A percentile compares a stretch with the other conserved stretches of the same genome.
Evolutionary conservation across 1,140 invertebrate species (phyloP).

Genomic region (Augochlora pura): DNA sequence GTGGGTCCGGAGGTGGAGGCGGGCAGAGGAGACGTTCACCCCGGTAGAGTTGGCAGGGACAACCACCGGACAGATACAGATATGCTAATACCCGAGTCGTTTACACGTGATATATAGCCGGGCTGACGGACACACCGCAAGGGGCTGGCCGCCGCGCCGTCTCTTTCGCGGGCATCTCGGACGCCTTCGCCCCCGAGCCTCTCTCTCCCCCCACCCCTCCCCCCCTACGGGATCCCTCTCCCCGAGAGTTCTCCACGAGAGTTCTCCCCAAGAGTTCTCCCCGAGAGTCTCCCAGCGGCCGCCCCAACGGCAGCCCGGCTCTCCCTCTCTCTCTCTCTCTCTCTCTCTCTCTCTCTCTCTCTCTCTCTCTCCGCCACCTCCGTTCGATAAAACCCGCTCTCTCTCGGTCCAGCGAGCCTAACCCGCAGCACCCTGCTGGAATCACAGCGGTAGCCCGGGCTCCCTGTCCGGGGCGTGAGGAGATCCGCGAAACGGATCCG

Average conservation of each 20-base stretch:
- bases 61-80: conserved; percentile 72
- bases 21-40: conserved; percentile 61
- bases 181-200: conserved; percentile 20
- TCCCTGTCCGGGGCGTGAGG: conserved; percentile 15
- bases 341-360: neutral
- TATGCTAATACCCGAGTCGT: conserved; percentile 74
- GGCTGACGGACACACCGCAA: conserved; percentile 67
- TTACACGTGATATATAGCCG: conserved; percentile 74
- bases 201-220: neutral
- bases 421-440: conserved; percentile 53
- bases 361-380: neutral
- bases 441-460: conserved; percentile 49
- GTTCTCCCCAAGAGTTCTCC: no score
- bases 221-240: no score
- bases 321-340: conserved; percentile 12
- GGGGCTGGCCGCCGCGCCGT: conserved; percentile 56
- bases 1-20: conserved; percentile 38
- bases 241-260: no score
- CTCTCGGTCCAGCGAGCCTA: no score
- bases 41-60: conserved; percentile 70
- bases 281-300: no score
- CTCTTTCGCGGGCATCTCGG: conserved; percentile 56
- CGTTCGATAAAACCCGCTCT: neutral
- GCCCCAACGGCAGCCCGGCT: neutral
- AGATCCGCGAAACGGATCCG: neutral